phyloP scores from a whole-genome alignment of 92 coral and sea anemone species.

The Palythoa heliodiscus region DNA sequence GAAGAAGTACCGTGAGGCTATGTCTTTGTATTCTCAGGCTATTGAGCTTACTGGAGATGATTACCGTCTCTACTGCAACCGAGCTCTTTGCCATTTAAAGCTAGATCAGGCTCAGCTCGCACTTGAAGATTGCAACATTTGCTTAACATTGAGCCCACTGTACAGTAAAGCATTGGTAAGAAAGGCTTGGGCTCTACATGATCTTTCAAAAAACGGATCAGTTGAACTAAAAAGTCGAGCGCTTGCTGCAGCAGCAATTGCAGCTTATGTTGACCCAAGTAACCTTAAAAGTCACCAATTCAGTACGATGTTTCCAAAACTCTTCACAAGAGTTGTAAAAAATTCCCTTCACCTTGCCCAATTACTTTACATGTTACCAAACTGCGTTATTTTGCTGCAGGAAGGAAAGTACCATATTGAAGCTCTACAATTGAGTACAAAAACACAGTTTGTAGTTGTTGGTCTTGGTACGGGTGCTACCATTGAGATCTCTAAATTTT shows the following conservation, averaged over 20 bases:
- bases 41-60: too few species aligned
- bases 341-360: neutral
- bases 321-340: conserved; percentile 37
- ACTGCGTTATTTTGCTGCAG: neutral
- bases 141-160: conserved; percentile 52
- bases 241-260: too few species aligned
- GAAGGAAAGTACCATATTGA: neutral
- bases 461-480: neutral
- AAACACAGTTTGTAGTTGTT: neutral
- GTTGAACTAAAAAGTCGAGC: too few species aligned
- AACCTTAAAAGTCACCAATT: conserved; percentile 24
- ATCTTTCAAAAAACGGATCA: too few species aligned
- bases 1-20: conserved; percentile 48
- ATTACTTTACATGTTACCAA: conserved; percentile 18
- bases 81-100: conserved; percentile 75
- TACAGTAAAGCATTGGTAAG: conserved; percentile 70
- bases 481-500: neutral
- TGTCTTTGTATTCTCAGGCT: too few species aligned
- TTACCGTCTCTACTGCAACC: conserved; percentile 48
- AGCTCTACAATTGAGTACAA: neutral
- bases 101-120: conserved; percentile 61
- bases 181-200: conserved; percentile 74
- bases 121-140: conserved; percentile 67
- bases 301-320: too few species aligned
- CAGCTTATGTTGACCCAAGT: too few species aligned